Base-by-base conservation (phyloP, 2,113 vertebrate species). In the Thymallus thymallus region DNA sequence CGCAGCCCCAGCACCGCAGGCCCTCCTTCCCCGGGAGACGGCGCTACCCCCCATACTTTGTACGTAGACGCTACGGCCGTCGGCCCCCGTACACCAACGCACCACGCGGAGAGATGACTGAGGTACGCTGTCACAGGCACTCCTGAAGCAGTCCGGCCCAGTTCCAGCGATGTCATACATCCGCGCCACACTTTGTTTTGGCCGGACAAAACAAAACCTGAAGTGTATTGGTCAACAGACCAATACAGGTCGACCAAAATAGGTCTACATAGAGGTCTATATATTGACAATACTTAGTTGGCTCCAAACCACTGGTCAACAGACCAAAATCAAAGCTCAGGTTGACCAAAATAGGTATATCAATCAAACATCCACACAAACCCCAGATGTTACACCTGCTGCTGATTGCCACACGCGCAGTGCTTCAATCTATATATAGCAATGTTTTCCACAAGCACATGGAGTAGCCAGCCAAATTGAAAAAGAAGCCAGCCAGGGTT, bases 31-130 rank as follows among this genome's bases (percentile, higher is more conserved):
- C 96, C 80, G 87, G 91, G 76, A 94, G 96, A 90, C 94, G 97
- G 85, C 95, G 97, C 87, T 98, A 98, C 92, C 98, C 98, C 62
- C 96, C 97, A 90, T 98, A 98, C 95, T 98, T 97, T 65, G 95
- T 98, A 91, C 91, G 96, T 88, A 95, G 95, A 89, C 95, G 93
- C 88, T 98, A 95, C 45, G 95, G 95, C 89, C 94, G 94, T 89
- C 93, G 96, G 90, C 96, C 96, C 91, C 94, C 96, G 32, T 98
- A 97, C 90, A 90, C 92, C 91, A 97, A 95, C 90, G 89, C 95
- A 89, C 93, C 95, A 85, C 92, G 94, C 75, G 95, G 94, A 92
- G 96, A 97, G 90, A 94, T 95, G 83, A 92, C 94, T 86, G 96
- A 97, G 96, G 96, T 98, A 93, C 85, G 77, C 82, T 68, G 78